Base-by-base conservation (phyloP, 2,797 vertebrate species). In the Molossus molossus region DNA sequence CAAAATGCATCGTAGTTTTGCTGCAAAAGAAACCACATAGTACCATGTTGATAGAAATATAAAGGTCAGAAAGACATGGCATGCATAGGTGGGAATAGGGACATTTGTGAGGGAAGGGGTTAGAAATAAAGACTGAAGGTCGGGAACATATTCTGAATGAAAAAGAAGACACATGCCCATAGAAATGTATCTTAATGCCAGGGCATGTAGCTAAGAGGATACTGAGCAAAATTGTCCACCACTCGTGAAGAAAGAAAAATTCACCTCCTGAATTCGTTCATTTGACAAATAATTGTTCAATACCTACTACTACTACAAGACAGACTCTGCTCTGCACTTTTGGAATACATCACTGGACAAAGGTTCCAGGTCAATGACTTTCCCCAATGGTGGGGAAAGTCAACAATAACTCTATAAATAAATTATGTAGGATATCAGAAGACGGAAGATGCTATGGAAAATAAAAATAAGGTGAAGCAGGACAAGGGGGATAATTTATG, bases 1-100 rank as follows among this genome's bases (percentile, higher is more conserved):
- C 5, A 9, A 37, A 7, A 79, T 45, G 15, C 27, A 77, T 23
- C 23, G 14, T 3, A 29, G 20, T 33, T n/a, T 27, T 76, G 48
- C 4, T 85, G 15, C 12, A 18, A 3, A 17, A 8, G 7, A 13
- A 20, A 87, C 50, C 15, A 50, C 6, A 0, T 4, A 4, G 1
- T 80, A 25, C 27, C 23, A 75, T 13, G 3, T 17, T 65, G 15
- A 33, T 25, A 29, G 33, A 5, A 37, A 60, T n/a, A 2, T 9
- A 17, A 65, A 55, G 45, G 9, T 64, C 21, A 48, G 17, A 27
- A 55, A 21, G 14, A 6, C 18, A 50, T 3, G 17, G 20, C 6
- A 14, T n/a, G 3, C 8, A 3, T 6, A 33, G 25, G 0, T 5
- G 6, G 9, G 27, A 15, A 55, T 4, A 9, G 9, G 37, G 53